Percentiles rank a stretch among this genome's conserved stretches.
These are phyloP conservation scores for Leptinotarsa texana DNA, from an alignment of 1,140 invertebrate species.

Conservation along the genomic window DNA sequence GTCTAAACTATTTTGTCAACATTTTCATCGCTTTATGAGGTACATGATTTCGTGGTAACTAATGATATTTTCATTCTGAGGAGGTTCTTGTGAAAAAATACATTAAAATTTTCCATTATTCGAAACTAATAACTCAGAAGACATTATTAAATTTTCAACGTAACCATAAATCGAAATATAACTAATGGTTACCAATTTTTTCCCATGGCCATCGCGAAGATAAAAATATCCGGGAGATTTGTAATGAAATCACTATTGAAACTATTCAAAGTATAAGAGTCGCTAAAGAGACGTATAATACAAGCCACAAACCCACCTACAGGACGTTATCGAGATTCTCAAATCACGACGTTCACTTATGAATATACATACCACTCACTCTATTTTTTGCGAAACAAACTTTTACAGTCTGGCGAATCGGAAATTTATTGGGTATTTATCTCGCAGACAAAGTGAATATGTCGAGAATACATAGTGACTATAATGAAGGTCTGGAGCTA, in stretches of 20 bases:
- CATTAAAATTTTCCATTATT: too few species aligned
- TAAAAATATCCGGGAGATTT: background rate
- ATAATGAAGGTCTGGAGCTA: background rate
- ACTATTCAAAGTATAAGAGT: constrained; percentile 9
- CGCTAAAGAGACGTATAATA: constrained; percentile 13
- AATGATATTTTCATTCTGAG: too few species aligned
- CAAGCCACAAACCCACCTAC: constrained; percentile 18
- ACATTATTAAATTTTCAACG: background rate
- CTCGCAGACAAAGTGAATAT: constrained; percentile 1
- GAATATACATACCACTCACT: constrained; percentile 25
- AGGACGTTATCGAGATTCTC: constrained; percentile 23
- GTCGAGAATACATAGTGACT: background rate
- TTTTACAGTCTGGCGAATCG: constrained; percentile 15
- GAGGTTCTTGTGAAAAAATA: too few species aligned
- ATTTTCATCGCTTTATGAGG: too few species aligned
- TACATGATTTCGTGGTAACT: too few species aligned
- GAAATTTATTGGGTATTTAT: constrained; percentile 25
- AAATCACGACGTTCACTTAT: constrained; percentile 26
- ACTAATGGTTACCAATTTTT: background rate
- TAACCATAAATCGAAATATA: background rate
- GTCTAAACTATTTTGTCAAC: too few species aligned
- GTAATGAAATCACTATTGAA: constrained; percentile 14
- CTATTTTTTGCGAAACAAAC: constrained; percentile 17
- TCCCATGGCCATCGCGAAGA: background rate
- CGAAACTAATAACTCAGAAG: background rate